Conservation (phyloP, 2,888 invertebrate genomes). For the Tenthredo amoena region DNA sequence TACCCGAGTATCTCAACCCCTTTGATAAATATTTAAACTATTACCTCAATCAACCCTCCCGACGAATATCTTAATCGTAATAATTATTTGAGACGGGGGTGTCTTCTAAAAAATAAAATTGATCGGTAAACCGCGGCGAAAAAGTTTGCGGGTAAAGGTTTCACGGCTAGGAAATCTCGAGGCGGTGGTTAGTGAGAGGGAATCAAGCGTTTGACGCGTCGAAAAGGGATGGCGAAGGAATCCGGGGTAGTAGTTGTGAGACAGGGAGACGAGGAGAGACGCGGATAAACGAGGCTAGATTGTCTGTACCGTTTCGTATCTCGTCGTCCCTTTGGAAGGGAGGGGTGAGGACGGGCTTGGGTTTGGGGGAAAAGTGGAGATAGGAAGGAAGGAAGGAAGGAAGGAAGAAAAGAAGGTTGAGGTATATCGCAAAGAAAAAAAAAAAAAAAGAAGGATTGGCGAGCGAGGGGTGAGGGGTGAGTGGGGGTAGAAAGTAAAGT, state of each 20-base stretch:
- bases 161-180: constrained; percentile 18
- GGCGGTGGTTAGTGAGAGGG: constrained; percentile 36
- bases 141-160: background rate
- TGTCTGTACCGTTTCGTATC: constrained; percentile 58
- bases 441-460: background rate
- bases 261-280: constrained; percentile 24
- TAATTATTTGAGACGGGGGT: background rate
- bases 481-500: constrained; percentile 5
- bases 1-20: background rate
- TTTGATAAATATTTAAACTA: background rate
- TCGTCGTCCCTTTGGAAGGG: constrained; percentile 53
- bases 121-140: background rate
- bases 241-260: constrained; percentile 4
- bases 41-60: background rate
- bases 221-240: background rate
- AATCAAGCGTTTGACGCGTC: constrained; percentile 17
- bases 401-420: background rate
- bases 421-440: constrained; percentile 27
- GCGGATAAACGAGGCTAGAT: constrained; percentile 50
- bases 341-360: constrained; percentile 56
- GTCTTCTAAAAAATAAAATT: background rate
- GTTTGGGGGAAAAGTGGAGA: background rate
- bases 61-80: background rate
- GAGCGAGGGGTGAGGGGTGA: background rate
- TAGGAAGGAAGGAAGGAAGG: background rate